Percentiles rank a stretch among this genome's conserved stretches.
These are phyloP conservation scores for Drosophila yakuba DNA, from an alignment of 1,140 invertebrate genomes.

Conservation along the genomic window DNA sequence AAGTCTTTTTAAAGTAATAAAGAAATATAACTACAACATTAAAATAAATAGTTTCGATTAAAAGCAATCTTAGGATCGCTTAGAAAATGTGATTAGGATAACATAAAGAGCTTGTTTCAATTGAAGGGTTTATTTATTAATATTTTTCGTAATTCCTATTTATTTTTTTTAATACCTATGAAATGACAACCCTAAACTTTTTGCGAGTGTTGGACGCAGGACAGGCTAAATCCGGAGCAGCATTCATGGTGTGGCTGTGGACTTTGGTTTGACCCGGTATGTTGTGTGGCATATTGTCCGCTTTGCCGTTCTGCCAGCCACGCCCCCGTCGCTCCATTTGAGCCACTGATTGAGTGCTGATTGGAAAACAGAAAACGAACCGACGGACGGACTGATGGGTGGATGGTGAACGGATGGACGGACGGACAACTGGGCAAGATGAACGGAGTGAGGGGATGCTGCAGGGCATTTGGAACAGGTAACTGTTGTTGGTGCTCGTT, in stretches of 20 bases:
- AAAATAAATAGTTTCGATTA: too few relatives aligned
- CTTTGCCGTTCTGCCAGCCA: conserved; percentile 57
- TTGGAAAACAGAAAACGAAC: conserved; percentile 71
- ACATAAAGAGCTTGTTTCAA: too few relatives aligned
- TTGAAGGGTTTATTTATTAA: not conserved
- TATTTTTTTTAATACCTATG: too few relatives aligned
- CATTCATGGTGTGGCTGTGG: conserved; percentile 17
- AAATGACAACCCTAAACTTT: not conserved
- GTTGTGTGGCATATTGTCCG: conserved; percentile 70
- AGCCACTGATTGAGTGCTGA: conserved; percentile 79
- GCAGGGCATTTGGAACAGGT: conserved; percentile 23
- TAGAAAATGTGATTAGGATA: too few relatives aligned
- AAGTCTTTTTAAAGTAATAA: too few relatives aligned
- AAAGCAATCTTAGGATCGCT: too few relatives aligned
- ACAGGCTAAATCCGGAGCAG: not conserved
- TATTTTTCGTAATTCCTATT: not conserved
- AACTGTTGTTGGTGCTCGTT: conserved; percentile 56
- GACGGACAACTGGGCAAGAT: conserved; percentile 1
- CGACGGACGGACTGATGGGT: conserved; percentile 24
- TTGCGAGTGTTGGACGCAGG: conserved; percentile 10
- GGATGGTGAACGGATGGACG: conserved; percentile 1
- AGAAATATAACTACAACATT: too few relatives aligned
- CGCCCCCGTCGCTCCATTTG: conserved; percentile 19
- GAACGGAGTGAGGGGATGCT: not conserved
- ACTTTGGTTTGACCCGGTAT: conserved; percentile 43